Conservation (phyloP, 1,140 invertebrate species). For the Aphis gossypii region DNA sequence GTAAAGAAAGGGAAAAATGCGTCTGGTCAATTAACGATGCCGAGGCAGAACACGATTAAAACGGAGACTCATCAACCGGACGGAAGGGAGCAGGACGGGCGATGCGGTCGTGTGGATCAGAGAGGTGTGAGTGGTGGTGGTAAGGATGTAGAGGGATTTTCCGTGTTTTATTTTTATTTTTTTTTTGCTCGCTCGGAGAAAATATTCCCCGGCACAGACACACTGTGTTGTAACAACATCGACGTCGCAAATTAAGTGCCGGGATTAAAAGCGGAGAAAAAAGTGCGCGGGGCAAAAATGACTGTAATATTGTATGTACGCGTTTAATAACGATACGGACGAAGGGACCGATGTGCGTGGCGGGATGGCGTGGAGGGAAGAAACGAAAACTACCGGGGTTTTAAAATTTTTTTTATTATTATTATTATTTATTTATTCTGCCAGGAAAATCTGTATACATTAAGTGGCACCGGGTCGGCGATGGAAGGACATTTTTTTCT, state of each 20-base stretch:
- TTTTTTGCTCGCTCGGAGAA: background rate
- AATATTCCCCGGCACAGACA: background rate
- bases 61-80: constrained; percentile 18
- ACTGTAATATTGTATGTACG: background rate
- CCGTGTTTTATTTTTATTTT: constrained; percentile 32
- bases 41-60: constrained; percentile 43
- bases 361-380: background rate
- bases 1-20: constrained; percentile 53
- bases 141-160: background rate
- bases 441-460: background rate
- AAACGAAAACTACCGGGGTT: background rate
- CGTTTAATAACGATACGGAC: background rate
- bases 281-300: background rate
- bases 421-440: constrained; percentile 29
- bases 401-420: background rate
- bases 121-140: too few relatives aligned
- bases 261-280: constrained; percentile 44
- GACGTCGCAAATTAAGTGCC: constrained; percentile 55
- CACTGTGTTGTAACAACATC: background rate
- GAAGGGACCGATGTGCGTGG: too few relatives aligned
- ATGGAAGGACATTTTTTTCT: constrained; percentile 6
- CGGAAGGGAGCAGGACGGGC: background rate
- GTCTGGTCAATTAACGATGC: constrained; percentile 53
- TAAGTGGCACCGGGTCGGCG: constrained; percentile 16
- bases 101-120: background rate